Conservation (phyloP, 2,888 invertebrate species). For the Acrobasis consociella region DNA sequence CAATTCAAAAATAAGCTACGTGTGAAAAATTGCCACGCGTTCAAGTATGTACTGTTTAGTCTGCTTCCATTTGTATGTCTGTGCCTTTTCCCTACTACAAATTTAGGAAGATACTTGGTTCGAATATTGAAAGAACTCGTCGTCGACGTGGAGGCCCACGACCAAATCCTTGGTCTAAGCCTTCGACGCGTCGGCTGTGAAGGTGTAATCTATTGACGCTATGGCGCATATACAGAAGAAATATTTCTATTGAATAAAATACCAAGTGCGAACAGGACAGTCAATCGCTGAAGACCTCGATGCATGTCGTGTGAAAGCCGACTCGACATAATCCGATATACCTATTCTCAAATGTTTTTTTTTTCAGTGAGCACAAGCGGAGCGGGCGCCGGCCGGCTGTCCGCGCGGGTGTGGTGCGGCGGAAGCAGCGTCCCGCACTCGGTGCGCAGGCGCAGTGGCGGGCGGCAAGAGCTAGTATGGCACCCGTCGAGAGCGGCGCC, state of each 20-base stretch:
- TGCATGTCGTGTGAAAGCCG: no score
- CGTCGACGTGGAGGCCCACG: conserved; percentile 87
- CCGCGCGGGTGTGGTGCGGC: conserved; percentile 91
- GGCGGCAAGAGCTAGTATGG: conserved; percentile 91
- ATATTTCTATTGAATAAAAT: no score
- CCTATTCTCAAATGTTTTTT: no score
- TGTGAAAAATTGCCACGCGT: no score
- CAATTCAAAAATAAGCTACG: no score
- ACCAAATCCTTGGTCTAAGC: no score
- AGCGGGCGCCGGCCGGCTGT: conserved; percentile 93
- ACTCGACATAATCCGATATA: no score
- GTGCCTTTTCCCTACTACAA: conserved; percentile 89
- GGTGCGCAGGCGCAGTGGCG: conserved; percentile 88
- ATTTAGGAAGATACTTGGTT: conserved; percentile 89
- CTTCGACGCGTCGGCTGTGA: conserved; percentile 89
- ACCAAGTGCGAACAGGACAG: no score
- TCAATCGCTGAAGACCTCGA: no score
- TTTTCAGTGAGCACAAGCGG: conserved; percentile 86
- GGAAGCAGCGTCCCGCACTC: conserved; percentile 92
- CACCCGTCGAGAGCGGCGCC: conserved; percentile 94
- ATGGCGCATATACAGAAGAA: conserved; percentile 83
- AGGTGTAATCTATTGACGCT: conserved; percentile 89
- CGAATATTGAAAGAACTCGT: conserved; percentile 67
- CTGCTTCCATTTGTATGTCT: no score
- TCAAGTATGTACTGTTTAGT: no score